phyloP scores from a whole-genome alignment of 2,113 vertebrate genomes.

The Zosterops japonicus region DNA sequence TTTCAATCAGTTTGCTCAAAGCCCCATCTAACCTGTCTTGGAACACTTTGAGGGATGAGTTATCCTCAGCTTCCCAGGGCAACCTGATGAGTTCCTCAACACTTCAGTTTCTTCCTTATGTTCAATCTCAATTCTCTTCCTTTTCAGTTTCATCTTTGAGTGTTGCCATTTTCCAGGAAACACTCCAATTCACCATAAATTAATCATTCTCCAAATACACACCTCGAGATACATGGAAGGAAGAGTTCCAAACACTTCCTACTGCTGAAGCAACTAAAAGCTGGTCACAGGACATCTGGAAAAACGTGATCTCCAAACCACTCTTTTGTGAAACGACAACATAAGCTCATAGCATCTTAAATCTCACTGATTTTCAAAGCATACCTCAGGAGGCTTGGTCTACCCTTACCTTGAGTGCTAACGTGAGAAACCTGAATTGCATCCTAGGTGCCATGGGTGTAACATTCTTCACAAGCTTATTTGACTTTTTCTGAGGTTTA shows the following conservation, averaged over 20 bases:
- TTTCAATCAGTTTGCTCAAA: not conserved
- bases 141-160: not conserved
- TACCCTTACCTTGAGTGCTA: not conserved
- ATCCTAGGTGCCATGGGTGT: not conserved
- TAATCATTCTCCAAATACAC: not conserved
- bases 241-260: not conserved
- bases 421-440: not conserved
- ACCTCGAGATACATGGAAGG: not conserved
- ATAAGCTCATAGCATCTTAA: not conserved
- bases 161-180: not conserved
- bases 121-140: not conserved
- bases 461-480: not conserved
- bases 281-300: not conserved
- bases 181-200: fast-evolving
- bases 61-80: not conserved
- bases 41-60: not conserved
- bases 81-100: not conserved
- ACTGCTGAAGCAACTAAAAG: not conserved
- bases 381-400: not conserved
- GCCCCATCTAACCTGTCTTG: not conserved
- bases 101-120: not conserved
- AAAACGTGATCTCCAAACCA: not conserved
- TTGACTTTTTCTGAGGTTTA: not conserved
- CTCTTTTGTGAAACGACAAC: not conserved
- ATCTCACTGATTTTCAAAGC: not conserved